A percentile compares a stretch with the other conserved stretches of the same genome.
phyloP scores from a whole-genome alignment of 2,888 invertebrate species.

The Diaphora mendica region DNA sequence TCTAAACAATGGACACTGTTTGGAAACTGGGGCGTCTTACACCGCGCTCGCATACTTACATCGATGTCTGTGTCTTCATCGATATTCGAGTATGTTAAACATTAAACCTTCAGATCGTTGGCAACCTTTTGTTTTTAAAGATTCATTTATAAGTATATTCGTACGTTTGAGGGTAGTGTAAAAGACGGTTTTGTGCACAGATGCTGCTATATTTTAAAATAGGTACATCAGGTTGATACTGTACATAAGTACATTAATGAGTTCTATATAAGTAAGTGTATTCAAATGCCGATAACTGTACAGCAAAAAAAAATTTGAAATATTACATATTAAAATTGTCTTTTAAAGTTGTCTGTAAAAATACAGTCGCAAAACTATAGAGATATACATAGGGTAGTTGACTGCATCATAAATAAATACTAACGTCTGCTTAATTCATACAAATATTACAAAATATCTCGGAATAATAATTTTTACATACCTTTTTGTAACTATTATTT shows the following conservation, averaged over 20 bases:
- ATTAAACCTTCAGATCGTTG: conserved; percentile 30
- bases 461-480: too few relatives aligned
- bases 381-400: too few relatives aligned
- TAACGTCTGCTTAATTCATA: too few relatives aligned
- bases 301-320: neutral
- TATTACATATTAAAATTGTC: neutral
- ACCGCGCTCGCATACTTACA: conserved; percentile 22
- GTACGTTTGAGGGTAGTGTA: neutral
- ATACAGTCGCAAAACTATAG: neutral
- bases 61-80: conserved; percentile 17
- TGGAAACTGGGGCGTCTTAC: conserved; percentile 52
- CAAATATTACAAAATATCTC: too few relatives aligned
- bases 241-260: neutral
- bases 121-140: conserved; percentile 19
- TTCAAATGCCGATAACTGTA: neutral
- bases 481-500: too few relatives aligned
- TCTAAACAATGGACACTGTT: conserved; percentile 57
- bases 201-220: neutral
- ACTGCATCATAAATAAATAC: too few relatives aligned
- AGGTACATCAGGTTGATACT: neutral
- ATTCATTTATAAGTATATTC: neutral
- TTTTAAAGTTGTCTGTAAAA: neutral
- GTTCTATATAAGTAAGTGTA: neutral
- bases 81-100: conserved; percentile 31
- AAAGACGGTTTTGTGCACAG: neutral